Evolutionary conservation across 2,797 vertebrate genomes (phyloP).

Genomic region (Poeciliopsis paucimaculata): DNA sequence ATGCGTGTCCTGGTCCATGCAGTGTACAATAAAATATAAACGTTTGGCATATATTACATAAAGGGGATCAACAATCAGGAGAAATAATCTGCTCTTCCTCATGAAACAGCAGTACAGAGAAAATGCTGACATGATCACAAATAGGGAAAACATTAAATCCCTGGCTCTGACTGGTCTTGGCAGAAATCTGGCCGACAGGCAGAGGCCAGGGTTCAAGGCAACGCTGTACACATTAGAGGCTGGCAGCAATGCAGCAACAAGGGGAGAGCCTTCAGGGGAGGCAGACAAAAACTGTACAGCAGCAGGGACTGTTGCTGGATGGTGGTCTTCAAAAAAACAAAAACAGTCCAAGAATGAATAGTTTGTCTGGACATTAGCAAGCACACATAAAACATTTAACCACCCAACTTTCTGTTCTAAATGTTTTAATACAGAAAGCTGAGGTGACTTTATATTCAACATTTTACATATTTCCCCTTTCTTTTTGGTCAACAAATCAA

Average conservation of each 20-base stretch:
- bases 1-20: not conserved
- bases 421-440: not conserved
- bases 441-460: not conserved
- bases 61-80: conserved; percentile 4
- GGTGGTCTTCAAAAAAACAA: conserved; percentile 16
- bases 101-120: conserved; percentile 12
- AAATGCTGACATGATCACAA: conserved; percentile 49
- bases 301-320: conserved; percentile 5
- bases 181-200: conserved; percentile 53
- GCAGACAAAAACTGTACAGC: conserved; percentile 1
- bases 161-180: conserved; percentile 34
- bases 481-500: not conserved
- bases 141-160: conserved; percentile 1
- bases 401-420: not conserved
- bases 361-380: conserved; percentile 9
- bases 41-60: not conserved
- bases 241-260: conserved; percentile 42
- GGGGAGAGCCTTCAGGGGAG: conserved; percentile 13
- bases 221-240: conserved; percentile 49
- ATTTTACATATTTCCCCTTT: not conserved
- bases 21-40: not conserved
- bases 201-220: conserved; percentile 55
- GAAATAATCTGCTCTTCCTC: conserved; percentile 14
- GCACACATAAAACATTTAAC: not conserved
- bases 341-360: conserved; percentile 26